Conservation (phyloP, 2,113 vertebrate genomes). For the Tretioscincus oriximinensis region DNA sequence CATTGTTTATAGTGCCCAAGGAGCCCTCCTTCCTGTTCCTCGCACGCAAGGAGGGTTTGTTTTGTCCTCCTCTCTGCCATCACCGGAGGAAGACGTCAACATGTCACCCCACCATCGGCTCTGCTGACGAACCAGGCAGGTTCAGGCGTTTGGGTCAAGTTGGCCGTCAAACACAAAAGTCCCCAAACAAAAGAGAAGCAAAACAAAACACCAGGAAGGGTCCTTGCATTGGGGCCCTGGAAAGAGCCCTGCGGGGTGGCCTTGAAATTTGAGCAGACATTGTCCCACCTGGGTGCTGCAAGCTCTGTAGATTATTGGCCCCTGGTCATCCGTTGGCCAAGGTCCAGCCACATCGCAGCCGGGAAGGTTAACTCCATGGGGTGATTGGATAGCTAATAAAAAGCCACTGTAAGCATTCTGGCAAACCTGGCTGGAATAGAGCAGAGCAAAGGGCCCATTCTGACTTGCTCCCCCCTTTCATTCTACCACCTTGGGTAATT, state of each 20-base stretch:
- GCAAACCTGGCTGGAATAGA: not conserved
- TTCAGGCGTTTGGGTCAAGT: too few species aligned
- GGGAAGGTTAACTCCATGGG: not conserved
- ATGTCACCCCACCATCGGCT: not conserved
- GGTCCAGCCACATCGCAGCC: not conserved
- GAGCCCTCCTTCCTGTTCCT: not conserved
- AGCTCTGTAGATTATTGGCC: too few species aligned
- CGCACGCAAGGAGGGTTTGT: not conserved
- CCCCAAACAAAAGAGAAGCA: too few species aligned
- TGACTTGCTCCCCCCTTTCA: too few species aligned
- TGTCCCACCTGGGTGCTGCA: not conserved
- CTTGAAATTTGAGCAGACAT: conserved; percentile 4
- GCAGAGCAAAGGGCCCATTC: too few species aligned
- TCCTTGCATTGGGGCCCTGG: not conserved
- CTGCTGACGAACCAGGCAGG: not conserved
- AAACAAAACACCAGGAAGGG: not conserved
- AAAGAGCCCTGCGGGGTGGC: not conserved
- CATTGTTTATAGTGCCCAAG: not conserved
- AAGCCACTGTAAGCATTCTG: not conserved
- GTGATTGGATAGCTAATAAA: not conserved
- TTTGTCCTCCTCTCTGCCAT: not conserved
- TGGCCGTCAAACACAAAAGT: too few species aligned
- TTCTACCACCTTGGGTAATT: too few species aligned
- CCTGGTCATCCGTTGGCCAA: not conserved
- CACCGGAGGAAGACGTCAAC: not conserved